Evolutionary conservation across 2,888 invertebrate genomes (phyloP), one percentile per base, ranked within the genome.

Genomic region (Xylophagus ater): DNA sequence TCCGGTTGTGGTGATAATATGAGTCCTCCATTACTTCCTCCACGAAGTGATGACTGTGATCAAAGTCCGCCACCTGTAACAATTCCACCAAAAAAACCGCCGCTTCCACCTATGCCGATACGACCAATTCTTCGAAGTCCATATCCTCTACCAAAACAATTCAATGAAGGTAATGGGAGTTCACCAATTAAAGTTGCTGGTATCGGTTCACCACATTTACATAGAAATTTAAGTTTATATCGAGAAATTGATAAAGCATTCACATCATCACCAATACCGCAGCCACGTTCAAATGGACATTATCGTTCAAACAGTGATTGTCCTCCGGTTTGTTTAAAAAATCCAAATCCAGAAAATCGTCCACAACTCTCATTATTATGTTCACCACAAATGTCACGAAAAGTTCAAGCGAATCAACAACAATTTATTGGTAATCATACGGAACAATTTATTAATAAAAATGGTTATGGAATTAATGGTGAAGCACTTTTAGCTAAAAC

Each of bases 71-170:
- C 50, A 8, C 44, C 53, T 23, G 47, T 50, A 55, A 60, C 57
- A 55, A 52, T 51, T 37, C 76, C 78, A 18, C 80, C 80, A 8
- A 78, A 78, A 55, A 82, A 81, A 59, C 81, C 81, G 24, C 80
- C 81, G 19, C 58, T 81, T 51, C 81, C 81, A 42, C 80, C 81
- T 14, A 74, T 78, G 29, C 76, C 78, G 37, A 53, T 50, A 42
- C 58, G 61, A 35, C 60, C 62, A 20, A 50, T 51, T 32, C 45
- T 54, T 34, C 57, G 59, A 6, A 75, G 75, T 42, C 65, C 75
- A 49, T 76, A 76, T 57, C 70, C 73, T 6, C 55, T 75, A 49
- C 63, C 76, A 52, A 63, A 73, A 53, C 73, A 74, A 55, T 72
- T 66, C 47, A 62, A 66, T 1, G 65, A 63, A 46, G 69, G 68